phyloP scores from a whole-genome alignment of 2,888 invertebrate species.

The Synergus japonicus region DNA sequence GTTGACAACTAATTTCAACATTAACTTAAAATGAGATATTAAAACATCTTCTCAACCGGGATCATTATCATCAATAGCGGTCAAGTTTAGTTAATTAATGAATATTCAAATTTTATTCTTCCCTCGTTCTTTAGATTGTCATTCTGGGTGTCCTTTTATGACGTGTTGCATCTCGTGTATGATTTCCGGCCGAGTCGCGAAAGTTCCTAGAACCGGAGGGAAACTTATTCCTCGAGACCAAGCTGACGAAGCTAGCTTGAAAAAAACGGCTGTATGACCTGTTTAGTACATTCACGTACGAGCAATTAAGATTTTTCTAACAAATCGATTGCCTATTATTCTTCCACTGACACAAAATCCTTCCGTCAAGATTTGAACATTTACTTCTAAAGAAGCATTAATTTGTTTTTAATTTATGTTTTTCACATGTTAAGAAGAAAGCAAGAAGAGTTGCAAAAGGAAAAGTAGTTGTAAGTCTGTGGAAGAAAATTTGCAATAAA shows the following conservation, averaged over 20 bases:
- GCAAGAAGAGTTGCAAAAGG: background rate
- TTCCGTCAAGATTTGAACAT: background rate
- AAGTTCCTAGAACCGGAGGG: constrained; percentile 54
- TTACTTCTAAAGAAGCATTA: background rate
- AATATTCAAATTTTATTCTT: background rate
- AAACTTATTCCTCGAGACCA: constrained; percentile 51
- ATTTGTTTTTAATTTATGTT: background rate
- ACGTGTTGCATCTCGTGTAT: constrained; percentile 49
- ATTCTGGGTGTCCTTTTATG: constrained; percentile 57
- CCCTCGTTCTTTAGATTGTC: background rate
- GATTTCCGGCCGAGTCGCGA: constrained; percentile 57
- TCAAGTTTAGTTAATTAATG: too few relatives aligned
- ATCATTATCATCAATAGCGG: too few relatives aligned
- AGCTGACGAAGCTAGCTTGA: constrained; percentile 44
- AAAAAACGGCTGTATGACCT: constrained; percentile 52
- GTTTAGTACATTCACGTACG: constrained; percentile 47
- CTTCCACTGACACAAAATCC: background rate
- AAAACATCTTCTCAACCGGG: too few relatives aligned
- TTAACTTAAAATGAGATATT: background rate
- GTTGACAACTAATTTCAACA: background rate
- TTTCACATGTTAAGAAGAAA: background rate
- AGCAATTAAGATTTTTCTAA: constrained; percentile 39
- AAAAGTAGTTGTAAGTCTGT: too few relatives aligned
- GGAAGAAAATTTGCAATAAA: background rate
- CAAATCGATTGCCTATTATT: constrained; percentile 30